These are phyloP conservation scores for Drosophila aff. DNA, from an alignment of 1,140 invertebrate genomes.

Conservation along the genomic window DNA sequence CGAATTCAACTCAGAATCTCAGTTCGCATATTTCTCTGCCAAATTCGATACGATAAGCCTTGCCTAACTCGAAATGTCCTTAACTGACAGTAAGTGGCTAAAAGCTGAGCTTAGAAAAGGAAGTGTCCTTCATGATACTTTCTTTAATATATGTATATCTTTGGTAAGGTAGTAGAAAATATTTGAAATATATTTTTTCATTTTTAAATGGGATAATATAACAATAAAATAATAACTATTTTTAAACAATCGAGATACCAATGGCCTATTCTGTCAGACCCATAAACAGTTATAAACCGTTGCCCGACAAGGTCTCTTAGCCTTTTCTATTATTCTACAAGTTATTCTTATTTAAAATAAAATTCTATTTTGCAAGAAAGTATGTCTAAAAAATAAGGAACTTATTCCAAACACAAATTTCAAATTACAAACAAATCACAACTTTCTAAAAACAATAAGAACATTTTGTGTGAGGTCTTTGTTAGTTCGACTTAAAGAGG, in stretches of 20 bases:
- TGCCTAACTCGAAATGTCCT: background rate
- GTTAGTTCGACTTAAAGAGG: background rate
- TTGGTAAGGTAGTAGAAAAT: background rate
- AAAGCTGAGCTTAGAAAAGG: background rate
- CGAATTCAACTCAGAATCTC: slow-evolving; percentile 4
- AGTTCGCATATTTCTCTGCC: slow-evolving; percentile 2
- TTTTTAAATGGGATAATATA: too few species aligned
- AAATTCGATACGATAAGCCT: background rate
- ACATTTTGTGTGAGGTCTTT: too few species aligned
- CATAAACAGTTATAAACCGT: background rate
- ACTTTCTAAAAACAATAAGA: too few species aligned
- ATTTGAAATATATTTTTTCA: background rate
- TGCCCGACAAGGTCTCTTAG: background rate
- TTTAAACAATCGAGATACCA: too few species aligned
- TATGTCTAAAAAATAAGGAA: background rate
- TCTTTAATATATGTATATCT: background rate
- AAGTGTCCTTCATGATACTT: background rate
- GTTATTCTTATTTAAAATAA: background rate
- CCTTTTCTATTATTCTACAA: background rate
- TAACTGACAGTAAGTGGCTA: background rate
- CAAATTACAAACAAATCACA: too few species aligned
- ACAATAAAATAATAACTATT: background rate
- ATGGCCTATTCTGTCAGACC: too few species aligned
- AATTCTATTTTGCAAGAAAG: background rate
- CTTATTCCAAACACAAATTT: too few species aligned